Base-by-base conservation (phyloP, 2,888 invertebrate species). In the Schrankia costaestrigalis region DNA sequence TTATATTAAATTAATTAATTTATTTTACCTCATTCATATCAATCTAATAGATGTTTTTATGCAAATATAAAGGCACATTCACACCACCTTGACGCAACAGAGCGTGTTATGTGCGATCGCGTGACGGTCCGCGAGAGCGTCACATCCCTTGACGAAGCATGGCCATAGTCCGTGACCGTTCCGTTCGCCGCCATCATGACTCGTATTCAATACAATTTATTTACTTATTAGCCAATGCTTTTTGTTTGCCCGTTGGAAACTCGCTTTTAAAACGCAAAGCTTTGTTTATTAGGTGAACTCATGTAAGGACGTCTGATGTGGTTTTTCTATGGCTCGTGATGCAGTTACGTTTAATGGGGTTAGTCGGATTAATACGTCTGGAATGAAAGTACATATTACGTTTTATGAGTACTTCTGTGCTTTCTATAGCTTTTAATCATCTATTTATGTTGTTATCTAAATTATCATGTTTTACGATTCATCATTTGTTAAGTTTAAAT, bases 181-280 rank as follows among this genome's bases (percentile, higher is more conserved):
- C 81, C 83, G 80, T 78, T 77, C 75, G 73, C 71, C 71, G 74
- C 63, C 75, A 67, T 70, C 72, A 74, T 78, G 78, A 74, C 79
- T 78, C 70, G 76, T 70, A 72, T 80, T 71, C 72, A 68, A 71
- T 73, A 63, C 70, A 56, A 63, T 60, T 55, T 68, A 65, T 70
- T 71, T n/a, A n/a, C n/a, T n/a, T 72, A 74, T 72, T 63, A 67
- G 57, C 52, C 61, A 54, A 44, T 56, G 56, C 70, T 76, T 78
- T 77, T 74, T 72, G 57, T 59, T 46, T 65, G 65, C 63, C 73
- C 65, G 68, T 66, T 64, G 66, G 63, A 69, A 75, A 76, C 76
- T 79, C 78, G 78, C 78, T 79, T 81, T 78, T 77, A 73, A 74
- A 76, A 71, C 73, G 71, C 72, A 75, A 71, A 65, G 61, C 65